These are phyloP conservation scores for Eretmochelys imbricata DNA, from an alignment of 2,113 vertebrate genomes.

Conservation along the genomic window DNA sequence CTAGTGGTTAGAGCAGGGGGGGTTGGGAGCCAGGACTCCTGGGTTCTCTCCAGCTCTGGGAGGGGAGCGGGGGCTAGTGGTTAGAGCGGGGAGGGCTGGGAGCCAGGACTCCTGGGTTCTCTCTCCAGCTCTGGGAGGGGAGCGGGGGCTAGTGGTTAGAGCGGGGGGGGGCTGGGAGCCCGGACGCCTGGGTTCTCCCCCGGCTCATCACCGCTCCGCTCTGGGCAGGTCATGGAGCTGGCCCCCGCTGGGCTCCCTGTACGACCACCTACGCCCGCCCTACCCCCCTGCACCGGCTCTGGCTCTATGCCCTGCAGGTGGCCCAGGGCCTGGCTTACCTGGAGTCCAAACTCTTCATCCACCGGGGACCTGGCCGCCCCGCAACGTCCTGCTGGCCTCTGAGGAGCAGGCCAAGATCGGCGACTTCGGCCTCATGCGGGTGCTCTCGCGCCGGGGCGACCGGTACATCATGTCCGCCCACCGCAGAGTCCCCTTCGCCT, in stretches of 20 bases:
- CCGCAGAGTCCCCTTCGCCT: conserved; percentile 89
- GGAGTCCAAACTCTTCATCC: conserved; percentile 84
- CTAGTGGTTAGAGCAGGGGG: no score
- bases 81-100: not conserved
- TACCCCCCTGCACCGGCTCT: conserved; percentile 84
- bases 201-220: fast-evolving
- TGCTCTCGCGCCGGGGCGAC: conserved; percentile 77
- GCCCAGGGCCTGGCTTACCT: conserved; percentile 88
- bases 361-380: conserved; percentile 87
- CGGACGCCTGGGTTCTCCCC: not conserved
- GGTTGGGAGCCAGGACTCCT: no score
- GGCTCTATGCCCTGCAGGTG: conserved; percentile 87
- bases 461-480: conserved; percentile 90
- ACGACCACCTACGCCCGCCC: conserved; percentile 79
- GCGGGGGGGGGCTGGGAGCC: not conserved
- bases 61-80: no score
- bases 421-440: conserved; percentile 90
- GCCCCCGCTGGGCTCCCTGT: conserved; percentile 84
- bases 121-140: no score
- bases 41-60: no score
- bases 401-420: conserved; percentile 86
- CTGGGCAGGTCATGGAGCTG: conserved; percentile 87
- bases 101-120: not conserved
- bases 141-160: no score
- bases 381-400: conserved; percentile 86